Conservation (phyloP, 2,797 vertebrate species). For the Lepidocolaptes lacrymiger region DNA sequence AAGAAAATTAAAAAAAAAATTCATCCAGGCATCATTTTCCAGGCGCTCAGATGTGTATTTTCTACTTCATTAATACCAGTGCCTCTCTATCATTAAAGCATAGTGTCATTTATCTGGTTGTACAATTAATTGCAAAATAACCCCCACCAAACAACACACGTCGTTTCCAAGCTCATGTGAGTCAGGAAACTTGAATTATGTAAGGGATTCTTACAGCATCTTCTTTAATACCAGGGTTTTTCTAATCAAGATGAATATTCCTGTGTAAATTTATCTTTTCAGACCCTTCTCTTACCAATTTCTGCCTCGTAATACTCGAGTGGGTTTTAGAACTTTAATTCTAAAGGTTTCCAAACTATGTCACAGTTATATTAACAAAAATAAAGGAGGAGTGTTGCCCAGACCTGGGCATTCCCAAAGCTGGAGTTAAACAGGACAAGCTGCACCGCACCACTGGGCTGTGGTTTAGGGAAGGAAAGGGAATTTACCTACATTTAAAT, state of each 20-base stretch:
- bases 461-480: not conserved
- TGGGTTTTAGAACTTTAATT: not conserved
- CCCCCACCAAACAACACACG: not conserved
- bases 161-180: not conserved
- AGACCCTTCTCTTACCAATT: not conserved
- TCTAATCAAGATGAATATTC: not conserved
- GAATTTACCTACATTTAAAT: not conserved
- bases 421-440: not conserved
- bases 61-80: conserved; percentile 37
- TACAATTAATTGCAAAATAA: conserved; percentile 25
- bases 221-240: not conserved
- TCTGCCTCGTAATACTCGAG: not conserved
- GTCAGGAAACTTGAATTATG: not conserved
- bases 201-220: not conserved
- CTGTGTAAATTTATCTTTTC: not conserved
- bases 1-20: not conserved
- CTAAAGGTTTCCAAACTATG: not conserved
- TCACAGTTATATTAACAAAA: not conserved
- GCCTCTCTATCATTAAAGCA: not conserved
- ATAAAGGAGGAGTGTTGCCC: not conserved
- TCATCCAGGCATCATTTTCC: conserved; percentile 25
- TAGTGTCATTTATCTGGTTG: not conserved
- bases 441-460: not conserved
- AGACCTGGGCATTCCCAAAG: not conserved
- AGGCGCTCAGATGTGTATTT: conserved; percentile 1